Conservation (phyloP, 2,797 vertebrate genomes). For the Botia kubotai region DNA sequence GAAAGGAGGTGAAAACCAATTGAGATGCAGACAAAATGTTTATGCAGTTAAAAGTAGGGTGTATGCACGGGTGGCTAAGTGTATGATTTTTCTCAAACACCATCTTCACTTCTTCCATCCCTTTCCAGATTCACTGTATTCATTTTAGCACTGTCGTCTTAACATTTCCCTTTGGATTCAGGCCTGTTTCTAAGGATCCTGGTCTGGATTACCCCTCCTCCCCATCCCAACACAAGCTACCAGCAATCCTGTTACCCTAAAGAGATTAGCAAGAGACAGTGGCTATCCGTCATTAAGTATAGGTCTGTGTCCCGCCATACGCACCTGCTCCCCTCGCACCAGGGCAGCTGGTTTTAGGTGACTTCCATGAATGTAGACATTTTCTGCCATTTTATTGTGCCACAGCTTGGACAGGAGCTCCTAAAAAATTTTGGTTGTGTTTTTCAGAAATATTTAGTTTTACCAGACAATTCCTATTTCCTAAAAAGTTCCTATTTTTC, state of each 20-base stretch:
- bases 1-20: background rate
- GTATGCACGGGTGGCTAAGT: too few species aligned
- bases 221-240: constrained; percentile 57
- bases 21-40: background rate
- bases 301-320: constrained; percentile 44
- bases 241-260: constrained; percentile 77
- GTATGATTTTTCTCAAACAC: too few species aligned
- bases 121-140: background rate
- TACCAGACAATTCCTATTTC: too few species aligned
- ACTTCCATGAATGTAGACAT: background rate
- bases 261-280: constrained; percentile 72
- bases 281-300: constrained; percentile 70
- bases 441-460: too few species aligned
- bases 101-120: too few species aligned
- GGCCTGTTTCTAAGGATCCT: constrained; percentile 1
- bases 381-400: background rate
- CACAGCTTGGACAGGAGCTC: too few species aligned
- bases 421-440: too few species aligned
- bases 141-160: background rate
- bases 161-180: constrained; percentile 29
- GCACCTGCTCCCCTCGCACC: constrained; percentile 7
- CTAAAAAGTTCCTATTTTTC: too few species aligned
- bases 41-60: background rate
- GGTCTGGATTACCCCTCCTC: constrained; percentile 63
- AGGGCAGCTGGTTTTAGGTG: constrained; percentile 15